Evolutionary conservation across 2,113 vertebrate species (phyloP).

Genomic region (Alethe diademata): DNA sequence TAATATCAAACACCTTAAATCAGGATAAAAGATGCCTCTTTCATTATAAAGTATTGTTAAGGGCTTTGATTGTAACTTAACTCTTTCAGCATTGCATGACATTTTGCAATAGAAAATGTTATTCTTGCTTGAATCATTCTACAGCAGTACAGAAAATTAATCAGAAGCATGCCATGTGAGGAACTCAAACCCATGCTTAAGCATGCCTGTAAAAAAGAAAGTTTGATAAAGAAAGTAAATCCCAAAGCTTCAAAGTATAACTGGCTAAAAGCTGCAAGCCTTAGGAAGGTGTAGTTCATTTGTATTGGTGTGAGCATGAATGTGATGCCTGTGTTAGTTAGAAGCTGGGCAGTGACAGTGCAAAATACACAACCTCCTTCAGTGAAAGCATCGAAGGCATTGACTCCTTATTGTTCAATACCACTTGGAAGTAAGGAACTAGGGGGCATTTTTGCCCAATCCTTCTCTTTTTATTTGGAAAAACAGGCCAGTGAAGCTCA

Average conservation of each 20-base stretch:
- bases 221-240: not conserved
- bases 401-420: not conserved
- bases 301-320: not conserved
- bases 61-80: not conserved
- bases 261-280: not conserved
- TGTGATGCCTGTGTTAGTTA: not conserved
- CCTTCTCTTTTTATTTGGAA: not conserved
- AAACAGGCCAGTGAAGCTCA: not conserved
- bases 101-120: not conserved
- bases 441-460: not conserved
- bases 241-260: not conserved
- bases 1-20: not conserved
- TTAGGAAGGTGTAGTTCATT: not conserved
- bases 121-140: not conserved
- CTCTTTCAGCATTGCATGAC: not conserved
- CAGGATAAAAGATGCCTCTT: not conserved
- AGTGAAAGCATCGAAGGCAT: not conserved
- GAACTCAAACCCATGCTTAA: not conserved
- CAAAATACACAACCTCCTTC: not conserved
- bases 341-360: not conserved
- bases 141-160: not conserved
- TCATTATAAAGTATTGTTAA: not conserved
- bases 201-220: not conserved
- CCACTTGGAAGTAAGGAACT: not conserved
- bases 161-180: not conserved